Percentiles rank a stretch among this genome's conserved stretches.
Conservation (phyloP, 2,888 invertebrate genomes). For the Plebejus anna region DNA sequence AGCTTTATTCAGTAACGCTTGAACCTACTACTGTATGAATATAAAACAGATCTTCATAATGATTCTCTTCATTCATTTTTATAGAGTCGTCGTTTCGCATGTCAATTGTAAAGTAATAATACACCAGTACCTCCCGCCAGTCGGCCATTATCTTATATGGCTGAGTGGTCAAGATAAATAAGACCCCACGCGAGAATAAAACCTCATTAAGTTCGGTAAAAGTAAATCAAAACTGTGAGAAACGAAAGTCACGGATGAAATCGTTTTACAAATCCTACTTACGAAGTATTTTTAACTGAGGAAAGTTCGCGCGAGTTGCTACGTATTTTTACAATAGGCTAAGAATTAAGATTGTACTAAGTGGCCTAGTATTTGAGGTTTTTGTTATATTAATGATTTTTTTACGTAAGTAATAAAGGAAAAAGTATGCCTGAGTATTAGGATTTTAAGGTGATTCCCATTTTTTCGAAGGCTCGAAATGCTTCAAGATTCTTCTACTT, state of each 20-base stretch:
- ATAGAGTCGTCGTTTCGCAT: background rate
- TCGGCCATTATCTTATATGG: background rate
- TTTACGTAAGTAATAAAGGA: background rate
- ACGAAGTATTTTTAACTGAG: constrained; percentile 1
- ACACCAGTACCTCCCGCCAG: background rate
- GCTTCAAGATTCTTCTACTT: no score
- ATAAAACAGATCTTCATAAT: no score
- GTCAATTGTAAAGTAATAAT: background rate
- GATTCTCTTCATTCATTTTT: background rate
- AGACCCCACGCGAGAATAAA: constrained; percentile 2
- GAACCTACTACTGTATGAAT: no score
- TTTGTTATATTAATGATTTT: background rate
- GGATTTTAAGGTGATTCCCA: no score
- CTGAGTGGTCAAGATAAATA: constrained; percentile 8
- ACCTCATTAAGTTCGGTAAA: constrained; percentile 25
- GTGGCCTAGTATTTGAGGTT: background rate
- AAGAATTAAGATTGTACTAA: background rate
- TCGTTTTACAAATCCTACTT: constrained; percentile 26
- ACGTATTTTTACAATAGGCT: background rate
- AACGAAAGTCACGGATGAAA: constrained; percentile 26
- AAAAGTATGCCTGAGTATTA: background rate
- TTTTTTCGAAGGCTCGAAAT: no score
- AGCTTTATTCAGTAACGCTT: no score
- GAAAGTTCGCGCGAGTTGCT: constrained; percentile 5
- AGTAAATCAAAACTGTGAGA: constrained; percentile 28